A percentile compares a stretch with the other conserved stretches of the same genome.
Conservation (phyloP, 2,888 invertebrate genomes). For the Halictus ligatus region DNA sequence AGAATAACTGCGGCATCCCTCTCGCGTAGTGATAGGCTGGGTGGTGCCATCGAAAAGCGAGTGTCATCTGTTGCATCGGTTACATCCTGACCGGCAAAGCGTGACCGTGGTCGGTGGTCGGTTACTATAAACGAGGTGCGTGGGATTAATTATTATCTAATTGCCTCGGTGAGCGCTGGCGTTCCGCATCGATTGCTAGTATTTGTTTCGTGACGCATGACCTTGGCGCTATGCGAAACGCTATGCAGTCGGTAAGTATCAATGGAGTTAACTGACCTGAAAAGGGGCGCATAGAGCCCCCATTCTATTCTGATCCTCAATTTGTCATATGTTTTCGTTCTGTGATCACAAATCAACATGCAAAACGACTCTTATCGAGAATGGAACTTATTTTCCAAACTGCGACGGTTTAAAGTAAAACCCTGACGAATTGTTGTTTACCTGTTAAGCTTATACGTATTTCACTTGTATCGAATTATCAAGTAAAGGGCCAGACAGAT, state of each 20-base stretch:
- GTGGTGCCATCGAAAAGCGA: conserved; percentile 70
- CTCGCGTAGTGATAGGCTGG: conserved; percentile 63
- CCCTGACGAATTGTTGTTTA: no score
- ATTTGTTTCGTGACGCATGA: conserved; percentile 49
- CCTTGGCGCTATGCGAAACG: background rate
- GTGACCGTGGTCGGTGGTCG: conserved; percentile 66
- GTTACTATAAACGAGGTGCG: conserved; percentile 59
- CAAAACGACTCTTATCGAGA: no score
- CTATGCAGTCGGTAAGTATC: background rate
- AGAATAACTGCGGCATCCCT: conserved; percentile 66
- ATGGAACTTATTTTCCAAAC: no score
- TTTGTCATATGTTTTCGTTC: background rate
- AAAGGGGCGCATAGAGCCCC: background rate
- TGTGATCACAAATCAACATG: no score
- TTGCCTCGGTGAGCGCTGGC: conserved; percentile 39
- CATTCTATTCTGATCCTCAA: background rate
- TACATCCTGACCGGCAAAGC: conserved; percentile 71
- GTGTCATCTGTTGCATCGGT: conserved; percentile 82
- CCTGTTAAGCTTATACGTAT: no score
- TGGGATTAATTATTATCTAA: conserved; percentile 67
- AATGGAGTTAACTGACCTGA: background rate
- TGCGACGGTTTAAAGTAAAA: background rate
- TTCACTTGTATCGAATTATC: no score
- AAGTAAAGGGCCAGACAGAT: no score
- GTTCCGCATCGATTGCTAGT: conserved; percentile 29